These are phyloP conservation scores for Notoglanidium macrostoma DNA, from an alignment of 2,797 vertebrate genomes.

Conservation along the genomic window DNA sequence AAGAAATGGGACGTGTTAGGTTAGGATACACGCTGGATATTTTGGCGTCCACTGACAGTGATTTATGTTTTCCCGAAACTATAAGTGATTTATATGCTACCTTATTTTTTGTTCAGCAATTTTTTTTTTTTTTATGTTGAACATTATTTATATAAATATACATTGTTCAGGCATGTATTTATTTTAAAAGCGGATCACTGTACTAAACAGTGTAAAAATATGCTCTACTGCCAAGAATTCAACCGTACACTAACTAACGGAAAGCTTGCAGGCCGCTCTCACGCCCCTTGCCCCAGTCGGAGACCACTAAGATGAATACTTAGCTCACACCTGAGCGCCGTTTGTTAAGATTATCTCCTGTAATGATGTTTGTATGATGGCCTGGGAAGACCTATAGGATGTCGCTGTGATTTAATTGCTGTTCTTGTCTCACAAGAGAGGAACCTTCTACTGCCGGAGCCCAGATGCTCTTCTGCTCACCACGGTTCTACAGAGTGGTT, in stretches of 20 bases:
- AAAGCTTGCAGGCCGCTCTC: not conserved
- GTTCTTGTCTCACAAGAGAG: not conserved
- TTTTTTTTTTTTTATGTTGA: not conserved
- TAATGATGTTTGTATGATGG: too few species aligned
- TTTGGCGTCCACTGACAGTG: constrained; percentile 76
- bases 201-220: not conserved
- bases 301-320: too few species aligned
- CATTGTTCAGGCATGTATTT: not conserved
- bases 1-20: constrained; percentile 79
- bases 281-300: too few species aligned
- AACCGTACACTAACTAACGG: too few species aligned
- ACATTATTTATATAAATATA: constrained; percentile 10
- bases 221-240: not conserved
- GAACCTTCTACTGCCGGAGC: not conserved
- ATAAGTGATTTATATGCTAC: constrained; percentile 76
- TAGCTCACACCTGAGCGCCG: not conserved
- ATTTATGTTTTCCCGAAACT: constrained; percentile 78
- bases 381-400: not conserved
- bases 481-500: not conserved
- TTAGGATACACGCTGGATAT: constrained; percentile 65
- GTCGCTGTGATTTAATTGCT: not conserved
- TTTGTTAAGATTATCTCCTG: not conserved
- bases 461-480: not conserved
- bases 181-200: not conserved
- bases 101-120: constrained; percentile 66